Evolutionary conservation across 2,113 vertebrate species (phyloP).

Genomic region (Cinclus mexicanus): DNA sequence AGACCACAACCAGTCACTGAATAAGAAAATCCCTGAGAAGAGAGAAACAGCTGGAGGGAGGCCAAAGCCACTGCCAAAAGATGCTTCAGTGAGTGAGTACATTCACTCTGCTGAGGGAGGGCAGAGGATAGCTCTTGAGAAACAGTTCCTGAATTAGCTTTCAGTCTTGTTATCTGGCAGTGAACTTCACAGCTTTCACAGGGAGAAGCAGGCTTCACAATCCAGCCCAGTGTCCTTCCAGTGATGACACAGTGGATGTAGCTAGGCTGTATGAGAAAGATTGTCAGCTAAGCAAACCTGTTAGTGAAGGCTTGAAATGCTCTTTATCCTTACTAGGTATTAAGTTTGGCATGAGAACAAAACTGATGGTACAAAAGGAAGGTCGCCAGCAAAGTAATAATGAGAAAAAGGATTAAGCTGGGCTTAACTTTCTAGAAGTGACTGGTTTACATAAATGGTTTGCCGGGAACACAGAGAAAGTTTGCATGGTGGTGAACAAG

Average conservation of each 20-base stretch:
- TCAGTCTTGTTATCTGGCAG: slow-evolving; percentile 41
- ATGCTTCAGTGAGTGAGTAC: slow-evolving; percentile 66
- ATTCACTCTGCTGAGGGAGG: slow-evolving; percentile 50
- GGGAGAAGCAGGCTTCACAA: slow-evolving; percentile 38
- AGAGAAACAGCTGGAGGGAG: slow-evolving; percentile 59
- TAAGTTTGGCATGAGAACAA: slow-evolving; percentile 42
- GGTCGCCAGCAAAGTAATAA: slow-evolving; percentile 19
- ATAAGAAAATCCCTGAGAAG: slow-evolving; percentile 62
- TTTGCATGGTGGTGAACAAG: background rate
- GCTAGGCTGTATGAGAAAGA: slow-evolving; percentile 6
- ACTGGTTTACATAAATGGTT: background rate
- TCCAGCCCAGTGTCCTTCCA: slow-evolving; percentile 29
- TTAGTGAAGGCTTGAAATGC: slow-evolving; percentile 46
- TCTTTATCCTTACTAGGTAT: slow-evolving; percentile 25
- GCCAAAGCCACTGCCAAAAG: slow-evolving; percentile 68
- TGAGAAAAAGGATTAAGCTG: background rate
- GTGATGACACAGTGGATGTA: background rate
- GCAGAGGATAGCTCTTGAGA: slow-evolving; percentile 61
- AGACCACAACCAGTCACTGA: slow-evolving; percentile 50
- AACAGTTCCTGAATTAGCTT: slow-evolving; percentile 62
- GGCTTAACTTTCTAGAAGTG: slow-evolving; percentile 34
- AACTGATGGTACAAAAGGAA: slow-evolving; percentile 28
- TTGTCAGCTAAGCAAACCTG: slow-evolving; percentile 4
- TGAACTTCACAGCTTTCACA: slow-evolving; percentile 61
- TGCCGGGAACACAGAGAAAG: background rate